Evolutionary conservation across 2,113 vertebrate species (phyloP).

Genomic region (Amphilophus citrinellus): DNA sequence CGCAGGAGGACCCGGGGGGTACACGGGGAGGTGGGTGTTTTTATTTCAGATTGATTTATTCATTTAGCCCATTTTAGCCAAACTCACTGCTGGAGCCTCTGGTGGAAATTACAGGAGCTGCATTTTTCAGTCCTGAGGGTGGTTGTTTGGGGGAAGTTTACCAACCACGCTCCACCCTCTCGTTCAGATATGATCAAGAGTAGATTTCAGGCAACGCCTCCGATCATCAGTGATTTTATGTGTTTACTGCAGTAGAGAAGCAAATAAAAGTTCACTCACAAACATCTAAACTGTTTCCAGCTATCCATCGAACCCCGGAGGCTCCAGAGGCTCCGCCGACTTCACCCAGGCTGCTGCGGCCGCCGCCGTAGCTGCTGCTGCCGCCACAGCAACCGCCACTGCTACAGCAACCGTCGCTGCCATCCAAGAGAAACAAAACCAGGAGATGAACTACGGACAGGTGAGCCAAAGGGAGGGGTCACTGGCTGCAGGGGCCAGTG

Average conservation of each 20-base stretch:
- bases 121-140: neutral
- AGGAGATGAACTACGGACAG: constrained; percentile 91
- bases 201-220: too few relatives aligned
- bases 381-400: constrained; percentile 92
- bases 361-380: constrained; percentile 89
- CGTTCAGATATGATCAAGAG: neutral
- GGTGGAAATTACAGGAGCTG: too few relatives aligned
- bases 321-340: constrained; percentile 83
- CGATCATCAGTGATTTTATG: neutral
- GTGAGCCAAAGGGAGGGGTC: constrained; percentile 66
- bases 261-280: too few relatives aligned
- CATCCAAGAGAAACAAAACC: constrained; percentile 96
- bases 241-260: neutral
- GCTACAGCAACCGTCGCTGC: constrained; percentile 94
- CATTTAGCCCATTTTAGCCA: too few relatives aligned
- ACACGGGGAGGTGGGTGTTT: constrained; percentile 78
- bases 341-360: constrained; percentile 91
- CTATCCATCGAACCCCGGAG: constrained; percentile 78
- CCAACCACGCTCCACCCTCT: neutral
- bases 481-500: too few relatives aligned
- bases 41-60: too few relatives aligned
- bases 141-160: neutral
- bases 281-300: constrained; percentile 61
- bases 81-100: neutral
- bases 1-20: constrained; percentile 79